Conservation (phyloP, 2,113 vertebrate genomes). For the Aramus guarauna region DNA sequence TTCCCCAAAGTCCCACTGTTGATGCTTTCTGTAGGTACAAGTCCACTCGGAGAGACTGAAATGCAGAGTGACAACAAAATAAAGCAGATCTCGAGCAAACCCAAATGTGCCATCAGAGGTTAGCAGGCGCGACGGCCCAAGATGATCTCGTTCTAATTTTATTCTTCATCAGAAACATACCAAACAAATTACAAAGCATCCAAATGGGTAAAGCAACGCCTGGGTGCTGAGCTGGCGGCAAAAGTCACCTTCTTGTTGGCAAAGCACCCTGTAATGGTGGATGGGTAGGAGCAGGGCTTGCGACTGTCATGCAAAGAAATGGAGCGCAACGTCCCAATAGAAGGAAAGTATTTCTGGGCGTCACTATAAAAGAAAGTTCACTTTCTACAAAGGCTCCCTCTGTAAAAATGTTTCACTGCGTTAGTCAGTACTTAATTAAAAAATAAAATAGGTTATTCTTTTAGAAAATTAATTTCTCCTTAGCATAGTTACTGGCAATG, state of each 20-base stretch:
- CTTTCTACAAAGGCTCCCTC: not conserved
- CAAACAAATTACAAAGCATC: not conserved
- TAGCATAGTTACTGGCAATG: not conserved
- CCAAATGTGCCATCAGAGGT: not conserved
- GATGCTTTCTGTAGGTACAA: accelerated
- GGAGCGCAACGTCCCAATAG: accelerated
- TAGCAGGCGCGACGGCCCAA: not conserved
- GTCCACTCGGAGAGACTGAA: accelerated
- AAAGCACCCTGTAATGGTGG: not conserved
- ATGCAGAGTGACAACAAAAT: accelerated
- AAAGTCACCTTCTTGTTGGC: not conserved
- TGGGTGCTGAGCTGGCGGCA: accelerated
- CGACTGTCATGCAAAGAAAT: accelerated
- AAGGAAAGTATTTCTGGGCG: not conserved
- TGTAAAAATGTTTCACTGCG: not conserved
- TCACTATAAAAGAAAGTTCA: not conserved
- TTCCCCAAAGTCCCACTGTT: accelerated
- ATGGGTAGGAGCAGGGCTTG: not conserved
- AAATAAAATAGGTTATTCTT: not conserved
- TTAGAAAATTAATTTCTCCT: not conserved
- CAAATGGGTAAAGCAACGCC: not conserved
- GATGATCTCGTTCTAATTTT: not conserved
- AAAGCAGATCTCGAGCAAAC: accelerated
- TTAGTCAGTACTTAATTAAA: not conserved
- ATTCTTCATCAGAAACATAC: not conserved